Percentiles rank a stretch among this genome's conserved stretches.
These are phyloP conservation scores for Bos taurus DNA, from an alignment of 2,113 vertebrate species.

Conservation along the genomic window ARS-UCD2.0 NC_037346.1:45412501-45413000, in stretches of 20 bases:
- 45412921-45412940: background rate
- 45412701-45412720: slow-evolving; percentile 46
- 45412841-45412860: background rate
- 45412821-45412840: too few species aligned
- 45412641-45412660: background rate
- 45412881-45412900: background rate
- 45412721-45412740: background rate
- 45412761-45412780: background rate
- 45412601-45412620: slow-evolving; percentile 39
- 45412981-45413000: too few species aligned
- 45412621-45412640: slow-evolving; percentile 34
- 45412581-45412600: slow-evolving; percentile 22
- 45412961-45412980: background rate
- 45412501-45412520: slow-evolving; percentile 44
- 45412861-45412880: background rate
- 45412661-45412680: background rate
- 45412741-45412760: background rate
- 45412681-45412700: slow-evolving; percentile 16
- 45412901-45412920: background rate
- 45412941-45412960: background rate
- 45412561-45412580: slow-evolving; percentile 60
- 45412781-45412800: background rate
- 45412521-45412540: background rate
- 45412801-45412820: background rate
- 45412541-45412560: slow-evolving; percentile 32